Percentiles rank a stretch among this genome's conserved stretches.
These are phyloP conservation scores for Pristiophorus japonicus DNA, from an alignment of 2,113 vertebrate species.

Conservation along the genomic window DNA sequence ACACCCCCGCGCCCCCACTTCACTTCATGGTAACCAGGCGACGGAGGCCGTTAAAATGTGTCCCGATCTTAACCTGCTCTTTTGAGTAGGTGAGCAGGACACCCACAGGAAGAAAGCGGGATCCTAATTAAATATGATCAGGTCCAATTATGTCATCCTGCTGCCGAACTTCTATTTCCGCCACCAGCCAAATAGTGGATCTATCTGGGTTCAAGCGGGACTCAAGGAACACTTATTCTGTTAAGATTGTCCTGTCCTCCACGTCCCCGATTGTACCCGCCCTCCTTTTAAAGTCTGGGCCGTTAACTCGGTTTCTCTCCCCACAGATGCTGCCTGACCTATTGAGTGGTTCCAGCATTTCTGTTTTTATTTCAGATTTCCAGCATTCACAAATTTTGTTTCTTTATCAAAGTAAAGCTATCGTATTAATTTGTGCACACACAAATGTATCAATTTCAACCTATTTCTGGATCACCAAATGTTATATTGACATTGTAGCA, in stretches of 20 bases:
- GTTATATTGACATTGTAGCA: not conserved
- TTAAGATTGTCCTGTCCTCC: not conserved
- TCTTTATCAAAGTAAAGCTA: not conserved
- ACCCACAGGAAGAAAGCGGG: too few relatives aligned
- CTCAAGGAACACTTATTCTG: not conserved
- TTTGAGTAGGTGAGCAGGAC: too few relatives aligned
- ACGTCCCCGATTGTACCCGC: too few relatives aligned
- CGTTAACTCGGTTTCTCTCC: too few relatives aligned
- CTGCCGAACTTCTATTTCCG: not conserved
- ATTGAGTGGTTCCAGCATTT: too few relatives aligned
- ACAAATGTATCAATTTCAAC: not conserved
- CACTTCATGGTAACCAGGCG: too few relatives aligned
- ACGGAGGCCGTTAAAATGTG: too few relatives aligned
- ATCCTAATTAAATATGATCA: too few relatives aligned
- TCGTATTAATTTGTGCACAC: not conserved
- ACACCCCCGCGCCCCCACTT: too few relatives aligned
- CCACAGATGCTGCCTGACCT: too few relatives aligned
- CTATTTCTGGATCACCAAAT: not conserved
- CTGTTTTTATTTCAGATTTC: not conserved
- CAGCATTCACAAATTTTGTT: not conserved
- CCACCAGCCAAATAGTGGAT: not conserved
- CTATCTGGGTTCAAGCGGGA: not conserved
- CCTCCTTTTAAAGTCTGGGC: too few relatives aligned
- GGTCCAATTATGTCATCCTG: not conserved
- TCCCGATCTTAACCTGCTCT: too few relatives aligned